These are phyloP conservation scores for Pseudococcus longispinus DNA, from an alignment of 2,888 invertebrate species.

Conservation along the genomic window DNA sequence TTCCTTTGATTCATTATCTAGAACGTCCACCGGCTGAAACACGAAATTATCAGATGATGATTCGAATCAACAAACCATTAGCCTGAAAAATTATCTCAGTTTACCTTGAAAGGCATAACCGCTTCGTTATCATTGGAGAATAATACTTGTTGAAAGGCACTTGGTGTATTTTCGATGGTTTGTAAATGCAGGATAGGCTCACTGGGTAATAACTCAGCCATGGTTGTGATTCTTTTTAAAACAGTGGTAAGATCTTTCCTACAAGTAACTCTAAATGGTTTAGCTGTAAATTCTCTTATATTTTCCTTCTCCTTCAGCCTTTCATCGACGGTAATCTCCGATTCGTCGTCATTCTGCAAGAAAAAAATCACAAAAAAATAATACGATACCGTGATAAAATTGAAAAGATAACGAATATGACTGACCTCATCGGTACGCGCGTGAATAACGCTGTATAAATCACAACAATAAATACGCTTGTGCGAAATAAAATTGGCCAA, in stretches of 20 bases:
- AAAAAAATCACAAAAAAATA: background rate
- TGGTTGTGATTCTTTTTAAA: constrained; percentile 32
- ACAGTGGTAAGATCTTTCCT: constrained; percentile 51
- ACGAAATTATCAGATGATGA: background rate
- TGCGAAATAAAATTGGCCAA: constrained; percentile 88
- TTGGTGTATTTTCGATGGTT: constrained; percentile 38
- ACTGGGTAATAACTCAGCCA: constrained; percentile 14
- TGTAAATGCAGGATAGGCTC: constrained; percentile 49
- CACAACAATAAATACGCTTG: constrained; percentile 79
- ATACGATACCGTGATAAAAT: background rate
- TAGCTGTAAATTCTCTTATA: constrained; percentile 44
- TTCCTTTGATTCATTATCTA: background rate
- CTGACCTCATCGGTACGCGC: constrained; percentile 42
- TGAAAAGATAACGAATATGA: background rate
- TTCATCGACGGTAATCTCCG: background rate
- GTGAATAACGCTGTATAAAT: constrained; percentile 49
- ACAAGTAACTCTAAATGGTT: constrained; percentile 50
- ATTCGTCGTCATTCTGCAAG: constrained; percentile 29
- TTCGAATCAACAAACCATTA: background rate
- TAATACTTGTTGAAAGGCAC: constrained; percentile 48
- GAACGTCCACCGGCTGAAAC: background rate
- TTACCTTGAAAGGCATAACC: background rate
- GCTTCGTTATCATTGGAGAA: background rate
- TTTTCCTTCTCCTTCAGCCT: constrained; percentile 46
- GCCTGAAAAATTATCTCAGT: background rate